Evolutionary conservation across 1,140 invertebrate species (phyloP).

Genomic region (Maconellicoccus hirsutus): DNA sequence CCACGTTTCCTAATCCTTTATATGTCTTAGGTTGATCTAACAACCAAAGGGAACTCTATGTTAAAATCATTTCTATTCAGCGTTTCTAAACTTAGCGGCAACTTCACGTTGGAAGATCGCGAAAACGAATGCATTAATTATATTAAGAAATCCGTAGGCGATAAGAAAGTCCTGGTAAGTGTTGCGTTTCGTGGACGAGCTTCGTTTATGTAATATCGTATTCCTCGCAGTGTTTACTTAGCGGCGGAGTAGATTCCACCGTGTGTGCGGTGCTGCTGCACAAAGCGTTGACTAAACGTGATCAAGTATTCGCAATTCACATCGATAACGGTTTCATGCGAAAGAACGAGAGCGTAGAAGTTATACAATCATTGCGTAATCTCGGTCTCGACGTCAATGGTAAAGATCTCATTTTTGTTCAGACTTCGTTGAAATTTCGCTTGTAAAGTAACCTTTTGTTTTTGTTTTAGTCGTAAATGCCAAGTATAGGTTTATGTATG

Average conservation of each 20-base stretch:
- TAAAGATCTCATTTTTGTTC: conserved; percentile 31
- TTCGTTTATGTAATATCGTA: neutral
- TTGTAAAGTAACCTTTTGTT: neutral
- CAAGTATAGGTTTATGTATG: conserved; percentile 54
- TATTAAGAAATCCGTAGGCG: conserved; percentile 79
- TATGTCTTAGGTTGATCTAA: conserved; percentile 77
- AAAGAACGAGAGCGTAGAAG: conserved; percentile 82
- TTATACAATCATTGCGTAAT: conserved; percentile 70
- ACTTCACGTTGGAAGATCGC: conserved; percentile 76
- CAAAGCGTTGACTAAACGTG: conserved; percentile 65
- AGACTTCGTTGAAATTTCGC: neutral
- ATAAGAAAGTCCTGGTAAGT: conserved; percentile 81
- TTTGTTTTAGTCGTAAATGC: conserved; percentile 52
- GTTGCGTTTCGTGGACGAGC: conserved; percentile 33
- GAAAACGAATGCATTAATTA: conserved; percentile 89
- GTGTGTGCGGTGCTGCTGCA: conserved; percentile 92
- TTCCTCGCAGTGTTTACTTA: conserved; percentile 47
- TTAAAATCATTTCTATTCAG: conserved; percentile 91
- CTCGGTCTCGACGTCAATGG: conserved; percentile 75
- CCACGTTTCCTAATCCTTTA: too few relatives aligned
- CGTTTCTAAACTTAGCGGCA: conserved; percentile 71
- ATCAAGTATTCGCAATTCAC: conserved; percentile 91
- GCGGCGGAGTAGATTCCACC: conserved; percentile 96
- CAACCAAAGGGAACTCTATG: conserved; percentile 80
- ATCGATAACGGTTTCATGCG: conserved; percentile 99